Percentiles rank a stretch among this genome's conserved stretches.
phyloP scores from a whole-genome alignment of 92 coral and sea anemone species.

The Porites divaricata region DNA sequence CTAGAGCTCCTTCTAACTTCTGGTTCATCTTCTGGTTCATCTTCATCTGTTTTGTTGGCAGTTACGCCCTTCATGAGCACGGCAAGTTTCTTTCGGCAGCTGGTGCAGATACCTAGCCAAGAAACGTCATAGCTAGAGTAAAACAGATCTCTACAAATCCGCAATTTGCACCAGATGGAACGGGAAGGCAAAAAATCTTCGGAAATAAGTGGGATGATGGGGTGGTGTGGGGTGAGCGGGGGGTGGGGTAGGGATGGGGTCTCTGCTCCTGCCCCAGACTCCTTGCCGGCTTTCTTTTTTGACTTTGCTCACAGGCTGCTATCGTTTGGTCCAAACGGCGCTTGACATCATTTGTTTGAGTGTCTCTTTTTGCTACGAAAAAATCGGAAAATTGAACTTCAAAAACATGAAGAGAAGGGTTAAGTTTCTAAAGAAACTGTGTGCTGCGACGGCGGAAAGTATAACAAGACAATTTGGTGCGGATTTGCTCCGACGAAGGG shows the following conservation, averaged over 20 bases:
- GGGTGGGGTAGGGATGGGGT: slow-evolving; percentile 14
- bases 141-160: slow-evolving; percentile 26
- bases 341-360: slow-evolving; percentile 12
- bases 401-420: slow-evolving; percentile 21
- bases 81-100: slow-evolving; percentile 49
- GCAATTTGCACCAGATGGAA: slow-evolving; percentile 28
- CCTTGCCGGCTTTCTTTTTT: slow-evolving; percentile 17
- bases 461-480: neutral
- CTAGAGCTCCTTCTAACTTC: slow-evolving; percentile 42
- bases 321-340: slow-evolving; percentile 12
- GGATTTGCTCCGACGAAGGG: slow-evolving; percentile 6
- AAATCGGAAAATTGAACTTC: too few species aligned
- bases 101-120: slow-evolving; percentile 47
- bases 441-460: neutral
- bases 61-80: slow-evolving; percentile 13
- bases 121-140: slow-evolving; percentile 8
- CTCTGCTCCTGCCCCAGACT: slow-evolving; percentile 23
- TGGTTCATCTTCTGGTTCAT: too few species aligned
- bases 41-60: slow-evolving; percentile 20
- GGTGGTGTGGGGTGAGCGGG: too few species aligned
- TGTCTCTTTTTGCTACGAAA: too few species aligned
- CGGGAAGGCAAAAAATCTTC: slow-evolving; percentile 15
- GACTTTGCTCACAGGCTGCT: slow-evolving; percentile 28
- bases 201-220: slow-evolving; percentile 3
- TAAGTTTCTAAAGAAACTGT: slow-evolving; percentile 18